These are phyloP conservation scores for Hemicrepidius hirtus DNA, from an alignment of 2,888 invertebrate species.

Conservation along the genomic window DNA sequence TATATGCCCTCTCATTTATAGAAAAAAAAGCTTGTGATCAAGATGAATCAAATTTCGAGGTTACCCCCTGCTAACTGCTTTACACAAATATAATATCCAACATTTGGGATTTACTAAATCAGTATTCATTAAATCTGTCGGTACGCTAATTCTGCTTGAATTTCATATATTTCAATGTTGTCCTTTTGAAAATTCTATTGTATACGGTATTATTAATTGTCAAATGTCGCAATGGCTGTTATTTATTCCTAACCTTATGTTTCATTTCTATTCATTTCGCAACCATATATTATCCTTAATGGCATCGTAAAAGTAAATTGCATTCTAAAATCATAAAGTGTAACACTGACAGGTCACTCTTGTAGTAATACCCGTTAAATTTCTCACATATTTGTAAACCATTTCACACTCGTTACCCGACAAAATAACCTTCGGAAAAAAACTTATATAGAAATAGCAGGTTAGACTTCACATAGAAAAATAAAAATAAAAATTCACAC, in stretches of 20 bases:
- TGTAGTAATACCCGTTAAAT: conserved; percentile 13
- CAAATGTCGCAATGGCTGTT: conserved; percentile 21
- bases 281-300: conserved; percentile 28
- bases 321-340: conserved; percentile 27
- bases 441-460: no score
- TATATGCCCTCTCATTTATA: no score
- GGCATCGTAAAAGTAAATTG: conserved; percentile 30
- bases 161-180: conserved; percentile 16
- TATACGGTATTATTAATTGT: conserved; percentile 17
- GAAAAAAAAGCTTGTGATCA: no score
- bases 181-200: conserved; percentile 29
- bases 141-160: not conserved
- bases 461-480: no score
- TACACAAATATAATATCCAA: no score
- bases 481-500: no score
- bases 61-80: no score
- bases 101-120: no score
- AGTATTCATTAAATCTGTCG: no score
- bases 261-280: conserved; percentile 27
- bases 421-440: no score
- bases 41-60: no score
- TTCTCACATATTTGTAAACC: conserved; percentile 1
- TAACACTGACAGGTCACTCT: conserved; percentile 18
- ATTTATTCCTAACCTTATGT: conserved; percentile 27
- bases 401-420: no score